Conservation (phyloP, 2,113 vertebrate genomes). For the Kryptolebias marmoratus region DNA sequence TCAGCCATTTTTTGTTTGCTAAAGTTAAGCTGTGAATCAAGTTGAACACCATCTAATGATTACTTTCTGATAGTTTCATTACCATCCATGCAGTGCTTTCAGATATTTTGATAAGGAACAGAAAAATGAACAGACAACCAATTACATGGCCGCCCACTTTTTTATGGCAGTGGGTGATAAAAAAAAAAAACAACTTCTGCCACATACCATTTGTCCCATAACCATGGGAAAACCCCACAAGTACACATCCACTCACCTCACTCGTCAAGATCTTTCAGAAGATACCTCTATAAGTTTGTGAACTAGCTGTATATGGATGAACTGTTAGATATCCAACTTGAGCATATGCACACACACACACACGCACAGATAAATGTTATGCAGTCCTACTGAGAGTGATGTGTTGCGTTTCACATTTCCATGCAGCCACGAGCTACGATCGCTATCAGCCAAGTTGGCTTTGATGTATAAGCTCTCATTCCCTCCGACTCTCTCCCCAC, state of each 20-base stretch:
- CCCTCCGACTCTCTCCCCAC: conserved; percentile 23
- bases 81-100: no score
- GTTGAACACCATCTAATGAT: no score
- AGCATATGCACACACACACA: background rate
- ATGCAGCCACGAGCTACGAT: conserved; percentile 61
- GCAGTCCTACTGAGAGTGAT: conserved; percentile 43
- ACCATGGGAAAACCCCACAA: conserved; percentile 29
- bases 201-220: conserved; percentile 57
- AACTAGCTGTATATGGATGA: conserved; percentile 24
- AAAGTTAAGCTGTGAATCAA: no score
- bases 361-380: conserved; percentile 22
- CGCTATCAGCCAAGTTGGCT: conserved; percentile 60
- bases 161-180: background rate
- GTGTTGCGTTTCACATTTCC: conserved; percentile 48
- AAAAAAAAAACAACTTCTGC: conserved; percentile 44
- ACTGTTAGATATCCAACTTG: conserved; percentile 5
- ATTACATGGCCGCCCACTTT: no score
- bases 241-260: conserved; percentile 4
- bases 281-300: conserved; percentile 12
- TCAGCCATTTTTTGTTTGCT: no score
- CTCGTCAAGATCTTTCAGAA: conserved; percentile 32
- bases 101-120: no score
- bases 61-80: no score
- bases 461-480: conserved; percentile 63
- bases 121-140: no score